Conservation (phyloP, 2,113 vertebrate genomes). For the Malurus elegans region DNA sequence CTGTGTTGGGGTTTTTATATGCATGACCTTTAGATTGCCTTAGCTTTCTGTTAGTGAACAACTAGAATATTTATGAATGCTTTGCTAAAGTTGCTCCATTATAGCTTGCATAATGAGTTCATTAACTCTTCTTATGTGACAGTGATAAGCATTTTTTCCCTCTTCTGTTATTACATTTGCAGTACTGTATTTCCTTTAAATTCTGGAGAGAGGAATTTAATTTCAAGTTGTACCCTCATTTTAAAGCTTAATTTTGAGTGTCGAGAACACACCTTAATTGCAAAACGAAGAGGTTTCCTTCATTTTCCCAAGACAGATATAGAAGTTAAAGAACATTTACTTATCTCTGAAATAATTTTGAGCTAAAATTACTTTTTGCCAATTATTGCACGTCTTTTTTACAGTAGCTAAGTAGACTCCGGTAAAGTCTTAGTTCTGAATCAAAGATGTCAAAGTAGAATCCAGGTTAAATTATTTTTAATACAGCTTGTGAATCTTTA, state of each 20-base stretch:
- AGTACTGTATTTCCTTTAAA: slow-evolving; percentile 2
- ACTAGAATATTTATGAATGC: slow-evolving; percentile 47
- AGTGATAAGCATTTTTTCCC: slow-evolving; percentile 4
- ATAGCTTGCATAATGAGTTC: background rate
- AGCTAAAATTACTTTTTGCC: background rate
- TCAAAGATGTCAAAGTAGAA: background rate
- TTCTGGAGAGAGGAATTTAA: background rate
- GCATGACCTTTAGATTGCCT: background rate
- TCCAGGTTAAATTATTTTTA: background rate
- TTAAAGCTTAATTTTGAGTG: background rate
- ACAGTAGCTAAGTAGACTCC: background rate
- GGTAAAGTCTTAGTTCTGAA: background rate
- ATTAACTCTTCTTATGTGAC: slow-evolving; percentile 37
- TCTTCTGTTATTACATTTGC: background rate
- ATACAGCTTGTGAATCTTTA: background rate
- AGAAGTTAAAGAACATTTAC: background rate
- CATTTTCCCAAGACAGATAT: background rate
- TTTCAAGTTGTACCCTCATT: background rate
- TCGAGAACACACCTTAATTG: background rate
- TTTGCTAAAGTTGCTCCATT: background rate
- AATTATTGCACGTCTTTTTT: background rate
- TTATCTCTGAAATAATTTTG: background rate
- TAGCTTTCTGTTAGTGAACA: slow-evolving; percentile 11
- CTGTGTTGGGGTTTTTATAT: background rate
- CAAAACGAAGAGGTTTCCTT: background rate